Evolutionary conservation across 2,888 invertebrate species (phyloP).

Genomic region (Cataglyphis cursor): DNA sequence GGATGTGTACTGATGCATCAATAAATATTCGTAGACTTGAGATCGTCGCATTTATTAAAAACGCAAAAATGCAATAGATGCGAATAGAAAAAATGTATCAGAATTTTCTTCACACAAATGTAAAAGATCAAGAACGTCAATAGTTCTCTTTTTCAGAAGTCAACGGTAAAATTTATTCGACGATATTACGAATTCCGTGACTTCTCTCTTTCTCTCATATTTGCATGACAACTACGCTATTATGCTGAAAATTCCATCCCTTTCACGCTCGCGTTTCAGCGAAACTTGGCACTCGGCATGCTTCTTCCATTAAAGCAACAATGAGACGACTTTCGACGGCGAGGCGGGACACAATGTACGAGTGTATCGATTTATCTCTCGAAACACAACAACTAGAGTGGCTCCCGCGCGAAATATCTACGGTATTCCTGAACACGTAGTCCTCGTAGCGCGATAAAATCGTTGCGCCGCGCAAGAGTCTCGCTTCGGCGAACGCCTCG

Average conservation of each 20-base stretch:
- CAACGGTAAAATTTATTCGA: background rate
- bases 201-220: conserved; percentile 24
- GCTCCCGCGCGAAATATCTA: conserved; percentile 38
- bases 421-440: conserved; percentile 56
- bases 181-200: background rate
- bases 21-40: background rate
- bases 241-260: conserved; percentile 35
- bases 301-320: conserved; percentile 52
- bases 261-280: conserved; percentile 35
- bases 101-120: background rate
- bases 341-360: conserved; percentile 37
- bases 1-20: background rate
- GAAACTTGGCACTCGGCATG: conserved; percentile 40
- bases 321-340: conserved; percentile 45
- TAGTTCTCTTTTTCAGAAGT: background rate
- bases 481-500: conserved; percentile 66
- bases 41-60: background rate
- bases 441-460: conserved; percentile 63
- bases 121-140: background rate
- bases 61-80: background rate
- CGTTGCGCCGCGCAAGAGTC: conserved; percentile 54
- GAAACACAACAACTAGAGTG: conserved; percentile 52
- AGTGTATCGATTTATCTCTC: conserved; percentile 56
- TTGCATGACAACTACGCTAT: conserved; percentile 43
- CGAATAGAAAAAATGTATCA: background rate